Evolutionary conservation across 2,888 invertebrate species (phyloP), one percentile per base, ranked within the genome.

Genomic region (Saturnia japonica): DNA sequence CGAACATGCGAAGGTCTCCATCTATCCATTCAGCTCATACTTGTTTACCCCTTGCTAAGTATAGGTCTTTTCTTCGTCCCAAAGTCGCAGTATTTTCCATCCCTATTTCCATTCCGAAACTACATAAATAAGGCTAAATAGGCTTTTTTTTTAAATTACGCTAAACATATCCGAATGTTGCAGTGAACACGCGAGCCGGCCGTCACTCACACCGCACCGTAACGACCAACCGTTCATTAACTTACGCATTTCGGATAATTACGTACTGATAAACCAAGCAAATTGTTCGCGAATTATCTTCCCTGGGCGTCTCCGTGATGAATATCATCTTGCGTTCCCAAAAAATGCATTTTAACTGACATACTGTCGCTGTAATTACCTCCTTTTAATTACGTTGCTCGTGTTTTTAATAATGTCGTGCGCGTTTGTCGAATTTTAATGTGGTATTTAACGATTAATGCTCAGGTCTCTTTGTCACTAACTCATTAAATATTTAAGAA

Each of bases 191-290:
- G 82, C 82, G 73, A 12, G 6, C n/a, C 77, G 82, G 74, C 81
- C 77, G 71, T 85, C 77, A 69, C 84, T 87, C 74, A 82, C 80
- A 80, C 87, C 84, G 78, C 68, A 73, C 70, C 79, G 81, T 77
- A 79, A 79, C 83, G 72, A 69, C 81, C 87, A 91, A 89, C 91
- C 90, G 87, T 90, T 90, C 90, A 92, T 93, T 91, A 93, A 87
- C 81, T 84, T 83, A 82, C 88, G 86, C 85, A 87, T 90, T 89
- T 90, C 88, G 91, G 86, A 91, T 93, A 93, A 93, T 93, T 93
- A 91, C 87, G 88, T 85, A 87, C 89, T 91, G 93, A 93, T 93
- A 93, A 91, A 89, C 87, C 89, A 88, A 91, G 91, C 91, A 91
- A 92, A 92, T 93, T 91, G 91, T 91, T 87, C 85, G 83, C 87